phyloP scores from a whole-genome alignment of 1,140 invertebrate genomes.

The Hylyphantes graminicola region DNA sequence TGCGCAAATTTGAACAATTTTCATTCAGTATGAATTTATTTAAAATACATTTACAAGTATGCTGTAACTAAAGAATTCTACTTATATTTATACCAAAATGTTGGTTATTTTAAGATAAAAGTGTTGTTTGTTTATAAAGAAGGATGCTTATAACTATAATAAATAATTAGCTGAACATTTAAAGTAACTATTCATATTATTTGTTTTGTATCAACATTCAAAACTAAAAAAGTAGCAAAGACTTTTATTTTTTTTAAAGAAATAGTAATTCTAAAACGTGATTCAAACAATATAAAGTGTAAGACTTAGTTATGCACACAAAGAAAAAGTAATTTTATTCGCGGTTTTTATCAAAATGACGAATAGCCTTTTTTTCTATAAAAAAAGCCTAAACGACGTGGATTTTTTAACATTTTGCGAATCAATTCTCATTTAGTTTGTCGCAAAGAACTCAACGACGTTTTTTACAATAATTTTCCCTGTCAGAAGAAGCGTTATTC shows the following conservation, averaged over 20 bases:
- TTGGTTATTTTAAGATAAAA: too few relatives aligned
- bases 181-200: too few relatives aligned
- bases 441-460: conserved; percentile 19
- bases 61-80: too few relatives aligned
- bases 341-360: conserved; percentile 35
- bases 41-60: too few relatives aligned
- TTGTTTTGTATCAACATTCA: too few relatives aligned
- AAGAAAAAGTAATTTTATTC: conserved; percentile 4
- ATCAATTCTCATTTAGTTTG: conserved; percentile 51
- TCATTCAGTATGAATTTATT: too few relatives aligned
- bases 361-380: conserved; percentile 8
- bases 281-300: conserved; percentile 9
- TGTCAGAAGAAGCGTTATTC: conserved; percentile 40
- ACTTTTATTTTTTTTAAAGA: background rate
- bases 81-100: too few relatives aligned
- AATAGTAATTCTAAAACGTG: background rate
- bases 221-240: background rate
- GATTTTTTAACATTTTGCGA: conserved; percentile 35
- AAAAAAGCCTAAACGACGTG: conserved; percentile 9
- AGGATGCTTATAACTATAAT: too few relatives aligned
- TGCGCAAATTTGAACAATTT: too few relatives aligned
- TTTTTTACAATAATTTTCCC: conserved; percentile 19
- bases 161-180: too few relatives aligned
- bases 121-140: too few relatives aligned
- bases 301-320: background rate